These are phyloP conservation scores for Machaerirhynchus nigripectus DNA, from an alignment of 2,113 vertebrate species.

Conservation along the genomic window DNA sequence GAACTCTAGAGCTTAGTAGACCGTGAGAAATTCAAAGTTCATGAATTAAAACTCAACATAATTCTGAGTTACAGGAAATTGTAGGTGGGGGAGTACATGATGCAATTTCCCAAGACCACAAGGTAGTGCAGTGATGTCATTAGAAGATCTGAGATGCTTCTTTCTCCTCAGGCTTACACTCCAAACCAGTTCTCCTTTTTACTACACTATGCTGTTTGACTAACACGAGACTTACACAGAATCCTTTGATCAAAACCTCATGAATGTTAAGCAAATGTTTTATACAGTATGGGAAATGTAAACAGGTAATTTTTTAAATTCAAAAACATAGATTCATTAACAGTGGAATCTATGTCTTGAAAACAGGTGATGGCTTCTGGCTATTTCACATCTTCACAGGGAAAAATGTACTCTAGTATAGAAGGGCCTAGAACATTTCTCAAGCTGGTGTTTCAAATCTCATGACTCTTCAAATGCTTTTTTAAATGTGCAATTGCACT, in stretches of 20 bases:
- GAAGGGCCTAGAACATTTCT: background rate
- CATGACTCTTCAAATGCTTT: background rate
- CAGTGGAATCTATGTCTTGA: background rate
- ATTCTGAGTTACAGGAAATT: background rate
- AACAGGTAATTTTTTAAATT: background rate
- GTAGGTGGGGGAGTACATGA: background rate
- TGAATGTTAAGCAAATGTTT: background rate
- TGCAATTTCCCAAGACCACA: background rate
- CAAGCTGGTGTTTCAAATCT: background rate
- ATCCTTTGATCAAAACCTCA: background rate
- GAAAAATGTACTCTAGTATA: background rate
- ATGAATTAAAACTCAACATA: background rate
- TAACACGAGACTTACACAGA: background rate
- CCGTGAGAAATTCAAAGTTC: background rate
- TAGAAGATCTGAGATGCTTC: background rate
- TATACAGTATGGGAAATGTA: background rate
- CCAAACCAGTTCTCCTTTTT: background rate
- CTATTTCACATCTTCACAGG: background rate
- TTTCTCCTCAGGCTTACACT: background rate
- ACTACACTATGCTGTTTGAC: accelerated
- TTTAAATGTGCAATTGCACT: background rate
- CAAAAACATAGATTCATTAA: background rate
- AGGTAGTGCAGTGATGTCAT: background rate
- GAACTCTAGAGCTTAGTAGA: background rate
- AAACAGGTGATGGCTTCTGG: background rate